These are phyloP conservation scores for Sylvicapra grimmia DNA, from an alignment of 2,113 vertebrate species.

Conservation along the genomic window DNA sequence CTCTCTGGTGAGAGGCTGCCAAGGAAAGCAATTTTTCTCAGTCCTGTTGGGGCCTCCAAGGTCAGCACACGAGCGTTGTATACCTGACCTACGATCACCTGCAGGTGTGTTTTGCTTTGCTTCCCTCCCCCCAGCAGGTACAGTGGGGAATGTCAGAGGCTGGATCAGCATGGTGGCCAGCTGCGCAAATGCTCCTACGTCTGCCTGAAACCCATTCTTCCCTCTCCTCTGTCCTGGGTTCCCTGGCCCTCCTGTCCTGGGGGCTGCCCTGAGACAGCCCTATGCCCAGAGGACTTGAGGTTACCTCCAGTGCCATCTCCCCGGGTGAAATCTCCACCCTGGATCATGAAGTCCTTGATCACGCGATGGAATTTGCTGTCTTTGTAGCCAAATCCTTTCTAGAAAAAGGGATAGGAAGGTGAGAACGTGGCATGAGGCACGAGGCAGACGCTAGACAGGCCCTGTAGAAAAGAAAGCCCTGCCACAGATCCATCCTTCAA, in stretches of 20 bases:
- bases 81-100: neutral
- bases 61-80: neutral
- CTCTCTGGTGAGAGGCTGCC: neutral
- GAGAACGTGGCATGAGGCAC: neutral
- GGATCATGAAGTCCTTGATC: slow-evolving; percentile 99
- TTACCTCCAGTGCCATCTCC: slow-evolving; percentile 98
- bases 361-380: slow-evolving; percentile 96
- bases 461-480: neutral
- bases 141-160: neutral
- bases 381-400: slow-evolving; percentile 99
- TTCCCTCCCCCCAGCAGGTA: neutral
- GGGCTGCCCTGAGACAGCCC: neutral
- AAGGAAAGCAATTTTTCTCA: neutral
- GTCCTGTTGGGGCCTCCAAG: neutral
- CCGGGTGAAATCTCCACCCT: slow-evolving; percentile 96
- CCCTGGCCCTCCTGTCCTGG: neutral
- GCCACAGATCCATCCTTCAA: neutral
- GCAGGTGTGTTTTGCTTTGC: neutral
- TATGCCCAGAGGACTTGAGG: neutral
- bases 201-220: neutral
- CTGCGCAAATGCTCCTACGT: neutral
- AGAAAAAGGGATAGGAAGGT: neutral
- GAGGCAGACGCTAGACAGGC: neutral
- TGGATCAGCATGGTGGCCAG: neutral
- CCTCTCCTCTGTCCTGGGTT: neutral